Evolutionary conservation across 1,140 invertebrate species (phyloP), one percentile per base, ranked within the genome.

Genomic region (Trichomalopsis sarcophagae): DNA sequence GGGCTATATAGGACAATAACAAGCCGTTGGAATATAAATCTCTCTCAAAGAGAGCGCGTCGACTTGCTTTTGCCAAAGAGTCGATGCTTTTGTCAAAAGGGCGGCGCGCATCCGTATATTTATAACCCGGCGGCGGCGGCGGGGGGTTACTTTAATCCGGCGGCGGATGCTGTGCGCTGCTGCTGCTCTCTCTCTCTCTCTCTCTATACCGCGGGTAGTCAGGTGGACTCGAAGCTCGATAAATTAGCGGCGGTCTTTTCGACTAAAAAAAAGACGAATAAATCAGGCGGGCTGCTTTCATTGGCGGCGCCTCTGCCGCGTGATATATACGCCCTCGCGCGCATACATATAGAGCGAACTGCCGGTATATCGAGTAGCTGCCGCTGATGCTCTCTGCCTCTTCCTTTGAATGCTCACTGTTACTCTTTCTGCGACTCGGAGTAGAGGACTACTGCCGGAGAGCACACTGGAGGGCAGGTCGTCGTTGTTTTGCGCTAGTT

Each of bases 401-500:
- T 62, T 62, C 17, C 55, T 62, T 62, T 62, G 55, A 21, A 62
- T 62, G 55, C 4, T 62, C 55, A n/a, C 55, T 62, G 55, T 62
- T 62, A 62, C 55, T 62, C 55, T n/a, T 50, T 50, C 13, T 14
- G 47, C 47, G 47, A 14, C 47, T 7, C 47, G 47, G 10, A 50
- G 55, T 21, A 62, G 55, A 62, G 14, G 27, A 27, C 2, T 1
- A 21, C 55, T 62, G 55, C 55, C 21, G 7, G 73, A 33, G 73
- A 74, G 44, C 44, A 44, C 36, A 75, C 36, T 36, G 21, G 11
- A 44, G 27, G 36, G 74, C 14, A 62, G 4, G 55, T 23, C 30
- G 55, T 40, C 77, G 78, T 88, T 88, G 86, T 88, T 87, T 88
- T 88, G 86, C 81, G 87, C 86, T 86, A 88, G 86, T 88, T 88